These are phyloP conservation scores for Acronicta leporina DNA, from an alignment of 2,888 invertebrate genomes.

Conservation along the genomic window DNA sequence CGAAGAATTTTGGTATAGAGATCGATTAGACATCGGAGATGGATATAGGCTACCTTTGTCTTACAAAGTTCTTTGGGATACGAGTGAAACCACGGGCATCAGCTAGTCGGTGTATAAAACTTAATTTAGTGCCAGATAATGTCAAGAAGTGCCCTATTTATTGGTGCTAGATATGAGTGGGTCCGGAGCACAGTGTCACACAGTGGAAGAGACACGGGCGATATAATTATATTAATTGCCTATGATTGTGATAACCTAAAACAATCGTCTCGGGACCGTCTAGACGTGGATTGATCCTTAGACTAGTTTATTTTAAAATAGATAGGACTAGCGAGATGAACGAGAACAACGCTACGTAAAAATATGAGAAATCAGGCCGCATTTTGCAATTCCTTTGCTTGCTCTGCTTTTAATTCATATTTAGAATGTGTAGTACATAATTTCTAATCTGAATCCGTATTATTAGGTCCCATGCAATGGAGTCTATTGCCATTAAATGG, in stretches of 20 bases:
- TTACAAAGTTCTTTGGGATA: too few species aligned
- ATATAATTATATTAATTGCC: conserved; percentile 13
- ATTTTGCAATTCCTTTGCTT: too few species aligned
- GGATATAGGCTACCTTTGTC: too few species aligned
- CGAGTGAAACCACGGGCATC: background rate
- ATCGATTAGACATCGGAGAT: too few species aligned
- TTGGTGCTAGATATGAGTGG: conserved; percentile 11
- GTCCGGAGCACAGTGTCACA: conserved; percentile 27
- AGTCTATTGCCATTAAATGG: too few species aligned
- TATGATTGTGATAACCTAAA: conserved; percentile 27
- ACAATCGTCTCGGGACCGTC: conserved; percentile 40
- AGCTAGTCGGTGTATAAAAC: background rate
- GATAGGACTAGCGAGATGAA: background rate
- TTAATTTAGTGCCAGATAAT: conserved; percentile 10
- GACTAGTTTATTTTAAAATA: background rate
- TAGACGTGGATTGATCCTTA: conserved; percentile 19
- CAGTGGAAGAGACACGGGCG: background rate
- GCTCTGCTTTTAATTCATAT: too few species aligned
- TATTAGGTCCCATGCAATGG: too few species aligned
- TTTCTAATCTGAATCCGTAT: too few species aligned
- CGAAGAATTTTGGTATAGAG: too few species aligned
- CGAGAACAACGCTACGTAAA: too few species aligned
- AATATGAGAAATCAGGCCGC: too few species aligned
- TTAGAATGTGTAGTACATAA: too few species aligned
- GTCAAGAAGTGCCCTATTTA: conserved; percentile 16